Conservation (phyloP, 2,888 invertebrate species). For the Oxycera nigricornis region DNA sequence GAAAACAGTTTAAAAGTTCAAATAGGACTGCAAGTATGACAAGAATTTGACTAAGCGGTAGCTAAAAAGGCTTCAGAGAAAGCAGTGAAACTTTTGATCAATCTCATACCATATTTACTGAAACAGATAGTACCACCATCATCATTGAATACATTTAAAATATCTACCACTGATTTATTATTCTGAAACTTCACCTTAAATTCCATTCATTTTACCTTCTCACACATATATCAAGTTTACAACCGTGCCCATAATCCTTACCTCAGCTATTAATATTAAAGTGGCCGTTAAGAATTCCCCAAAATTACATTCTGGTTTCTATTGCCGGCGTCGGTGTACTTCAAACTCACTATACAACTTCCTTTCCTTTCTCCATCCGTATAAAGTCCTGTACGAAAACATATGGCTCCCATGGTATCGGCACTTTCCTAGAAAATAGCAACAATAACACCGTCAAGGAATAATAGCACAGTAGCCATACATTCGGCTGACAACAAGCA, state of each 20-base stretch:
- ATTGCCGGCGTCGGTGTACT: not conserved
- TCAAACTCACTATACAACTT: not conserved
- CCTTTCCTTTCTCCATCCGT: not conserved
- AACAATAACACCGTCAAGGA: not conserved
- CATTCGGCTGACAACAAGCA: too few species aligned
- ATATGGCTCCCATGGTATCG: constrained; percentile 13
- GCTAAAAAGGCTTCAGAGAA: too few species aligned
- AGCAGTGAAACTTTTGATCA: too few species aligned
- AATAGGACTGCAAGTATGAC: too few species aligned
- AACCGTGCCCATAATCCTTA: constrained; percentile 1
- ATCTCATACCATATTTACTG: too few species aligned
- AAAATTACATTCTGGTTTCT: not conserved
- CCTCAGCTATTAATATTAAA: constrained; percentile 23
- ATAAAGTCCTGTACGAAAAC: not conserved
- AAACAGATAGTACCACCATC: too few species aligned
- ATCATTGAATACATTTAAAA: too few species aligned
- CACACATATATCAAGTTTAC: constrained; percentile 7
- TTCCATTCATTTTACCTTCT: not conserved
- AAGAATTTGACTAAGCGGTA: too few species aligned
- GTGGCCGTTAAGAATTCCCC: constrained; percentile 3
- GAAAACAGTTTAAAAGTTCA: too few species aligned
- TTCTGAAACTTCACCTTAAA: not conserved
- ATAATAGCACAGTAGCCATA: not conserved
- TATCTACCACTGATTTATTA: too few species aligned
- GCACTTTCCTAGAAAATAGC: constrained; percentile 16